Base-by-base conservation (phyloP, 2,888 invertebrate species). In the Plemyria rubiginata region DNA sequence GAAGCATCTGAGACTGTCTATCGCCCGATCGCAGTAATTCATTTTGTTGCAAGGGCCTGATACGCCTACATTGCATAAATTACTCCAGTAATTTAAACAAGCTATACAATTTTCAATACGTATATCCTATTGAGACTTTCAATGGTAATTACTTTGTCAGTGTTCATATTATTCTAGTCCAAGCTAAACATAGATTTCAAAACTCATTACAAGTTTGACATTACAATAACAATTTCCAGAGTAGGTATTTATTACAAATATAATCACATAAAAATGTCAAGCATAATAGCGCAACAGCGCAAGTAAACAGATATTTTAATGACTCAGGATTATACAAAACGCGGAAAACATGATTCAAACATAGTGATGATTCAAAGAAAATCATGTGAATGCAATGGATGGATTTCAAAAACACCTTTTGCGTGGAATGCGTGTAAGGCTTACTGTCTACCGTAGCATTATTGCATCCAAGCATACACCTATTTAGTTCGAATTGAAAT, bases 381-480 rank as follows among this genome's bases (percentile, higher is more conserved):
- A 60, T 62, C 45, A 54, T 57, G 62, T 56, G 57, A 66, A 60
- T 60, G 59, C 55, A 45, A 56, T 46, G 52, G 41, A 54, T 43
- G 49, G 50, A 58, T 61, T 64, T 46, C 52, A 43, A 59, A 77
- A 80, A 75, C 74, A 75, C 78, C 77, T 76, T 60, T 59, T 55
- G 73, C 77, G 70, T 60, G 81, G 80, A 82, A 88, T 82, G 79
- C 78, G 76, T n/a, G n/a, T 48, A 36, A 41, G 8, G 54, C 15
- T n/a, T 15, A 45, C 38, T 54, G 48, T 49, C 56, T 12, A 49
- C 62, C 49, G 56, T 43, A 54, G 9, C 54, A 13, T 15, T n/a
- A n/a, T 29, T 43, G 8, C 32, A 16, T 13, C 13, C n/a, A n/a
- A n/a, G n/a, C n/a, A n/a, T n/a, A n/a, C n/a, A n/a, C n/a, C 46